Evolutionary conservation across 2,797 vertebrate species (phyloP), one percentile per base, ranked within the genome.

Genomic region (Selene dorsalis): DNA sequence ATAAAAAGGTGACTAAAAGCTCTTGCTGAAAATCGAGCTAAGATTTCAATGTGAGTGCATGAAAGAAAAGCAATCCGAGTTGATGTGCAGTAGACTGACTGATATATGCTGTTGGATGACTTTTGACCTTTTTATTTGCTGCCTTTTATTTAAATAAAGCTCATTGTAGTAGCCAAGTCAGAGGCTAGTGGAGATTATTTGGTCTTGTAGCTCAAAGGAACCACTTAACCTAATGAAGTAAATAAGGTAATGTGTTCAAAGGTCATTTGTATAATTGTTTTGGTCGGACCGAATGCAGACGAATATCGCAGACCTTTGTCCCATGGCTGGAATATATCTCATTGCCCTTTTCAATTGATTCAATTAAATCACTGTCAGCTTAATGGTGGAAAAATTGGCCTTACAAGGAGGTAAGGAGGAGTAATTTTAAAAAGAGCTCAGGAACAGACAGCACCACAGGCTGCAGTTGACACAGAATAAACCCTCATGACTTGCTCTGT

Each of bases 181-280:
- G 66, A 84, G 48, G 69, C 55, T 57, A 84, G 80, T 48, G 38
- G 60, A 87, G 83, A 82, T 88, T 77, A 73, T 89, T 77, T 76
- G 68, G 73, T 65, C 14, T 28, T 69, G 76, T 65, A 78, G 82
- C 84, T 91, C 53, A 69, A 76, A 87, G 78, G 53, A 89, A 83
- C 79, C 94, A 93, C 93, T 95, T 94, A 93, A 92, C 84, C 89
- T 94, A 95, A 95, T 95, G 92, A 94, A 90, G 87, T 90, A 92
- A 93, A 91, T 92, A 92, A 92, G 82, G 73, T 84, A 90, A 91
- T 89, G 84, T 75, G 88, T 88, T 90, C 92, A 94, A 92, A 94
- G 94, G 93, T 95, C 93, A 94, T 95, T 96, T 95, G 92, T 94
- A 89, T 94, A 94, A 94, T 94, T 95, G 93, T 95, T 95, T 95